Evolutionary conservation across 2,888 invertebrate species (phyloP).

Genomic region (Tetranychus piercei): DNA sequence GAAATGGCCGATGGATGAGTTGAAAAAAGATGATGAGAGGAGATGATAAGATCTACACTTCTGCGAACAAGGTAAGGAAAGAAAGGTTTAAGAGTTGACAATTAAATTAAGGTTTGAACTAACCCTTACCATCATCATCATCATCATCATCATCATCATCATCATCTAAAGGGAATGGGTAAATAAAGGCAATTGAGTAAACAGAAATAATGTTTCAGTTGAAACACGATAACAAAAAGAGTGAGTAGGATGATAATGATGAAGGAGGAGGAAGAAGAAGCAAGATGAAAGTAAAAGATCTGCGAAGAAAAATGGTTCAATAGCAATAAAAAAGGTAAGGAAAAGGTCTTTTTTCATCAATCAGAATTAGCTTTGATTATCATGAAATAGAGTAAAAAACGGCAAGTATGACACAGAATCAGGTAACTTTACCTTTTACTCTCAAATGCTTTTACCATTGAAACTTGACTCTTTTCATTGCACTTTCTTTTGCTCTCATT

Average conservation of each 20-base stretch:
- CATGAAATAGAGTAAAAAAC: too few relatives aligned
- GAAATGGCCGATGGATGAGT: background rate
- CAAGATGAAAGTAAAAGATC: too few relatives aligned
- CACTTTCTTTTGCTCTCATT: too few relatives aligned
- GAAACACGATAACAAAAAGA: background rate
- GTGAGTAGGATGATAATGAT: background rate
- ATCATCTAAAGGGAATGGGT: background rate
- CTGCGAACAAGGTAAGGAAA: background rate
- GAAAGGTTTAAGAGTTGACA: background rate
- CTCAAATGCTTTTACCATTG: too few relatives aligned
- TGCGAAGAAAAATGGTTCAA: too few relatives aligned
- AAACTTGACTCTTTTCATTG: too few relatives aligned
- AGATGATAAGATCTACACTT: background rate
- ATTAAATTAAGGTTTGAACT: background rate
- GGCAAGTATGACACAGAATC: too few relatives aligned
- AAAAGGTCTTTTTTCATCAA: too few relatives aligned
- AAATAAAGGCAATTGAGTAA: background rate
- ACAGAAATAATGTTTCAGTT: background rate
- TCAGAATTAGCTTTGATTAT: too few relatives aligned
- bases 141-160: background rate
- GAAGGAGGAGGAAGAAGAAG: background rate
- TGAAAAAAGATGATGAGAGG: background rate
- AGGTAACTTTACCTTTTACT: too few relatives aligned
- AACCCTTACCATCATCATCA: background rate
- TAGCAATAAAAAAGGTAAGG: too few relatives aligned